Conservation (phyloP, 2,888 invertebrate genomes). For the Smittia sp. region DNA sequence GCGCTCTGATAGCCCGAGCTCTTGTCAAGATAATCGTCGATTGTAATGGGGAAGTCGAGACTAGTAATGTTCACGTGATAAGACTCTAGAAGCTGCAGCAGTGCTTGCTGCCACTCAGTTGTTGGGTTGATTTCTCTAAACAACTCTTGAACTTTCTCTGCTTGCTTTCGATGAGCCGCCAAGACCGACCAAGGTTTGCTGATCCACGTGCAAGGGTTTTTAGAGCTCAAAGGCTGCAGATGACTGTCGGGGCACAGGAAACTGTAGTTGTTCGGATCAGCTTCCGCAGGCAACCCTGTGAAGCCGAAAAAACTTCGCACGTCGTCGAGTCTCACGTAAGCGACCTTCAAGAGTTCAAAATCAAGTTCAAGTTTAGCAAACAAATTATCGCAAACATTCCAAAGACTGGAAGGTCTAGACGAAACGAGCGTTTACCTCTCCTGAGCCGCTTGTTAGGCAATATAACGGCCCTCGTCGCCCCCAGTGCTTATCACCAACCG, state of each 20-base stretch:
- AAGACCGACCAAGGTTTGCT: conserved; percentile 57
- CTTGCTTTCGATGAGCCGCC: conserved; percentile 46
- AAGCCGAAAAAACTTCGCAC: conserved; percentile 64
- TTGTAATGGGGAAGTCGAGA: conserved; percentile 60
- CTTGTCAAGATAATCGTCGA: conserved; percentile 65
- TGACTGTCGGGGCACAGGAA: conserved; percentile 76
- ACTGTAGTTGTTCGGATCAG: conserved; percentile 59
- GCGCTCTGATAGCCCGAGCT: conserved; percentile 64
- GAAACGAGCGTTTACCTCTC: conserved; percentile 59
- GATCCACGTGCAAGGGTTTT: conserved; percentile 73
- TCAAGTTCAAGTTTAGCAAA: not conserved
- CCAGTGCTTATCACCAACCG: conserved; percentile 72
- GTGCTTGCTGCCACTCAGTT: conserved; percentile 58
- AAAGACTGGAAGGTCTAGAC: no score
- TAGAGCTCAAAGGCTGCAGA: conserved; percentile 58
- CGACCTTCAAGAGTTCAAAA: conserved; percentile 47
- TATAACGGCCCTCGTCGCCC: conserved; percentile 76
- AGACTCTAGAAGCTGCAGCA: conserved; percentile 62
- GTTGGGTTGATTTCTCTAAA: conserved; percentile 53
- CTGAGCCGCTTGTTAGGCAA: conserved; percentile 74
- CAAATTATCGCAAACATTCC: no score
- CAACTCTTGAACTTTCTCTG: conserved; percentile 57
- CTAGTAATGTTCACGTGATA: conserved; percentile 57
- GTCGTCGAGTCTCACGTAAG: conserved; percentile 75
- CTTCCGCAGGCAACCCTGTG: conserved; percentile 50